Evolutionary conservation across 2,797 vertebrate genomes (phyloP), one percentile per base, ranked within the genome.

Genomic region (Smutsia gigantea): DNA sequence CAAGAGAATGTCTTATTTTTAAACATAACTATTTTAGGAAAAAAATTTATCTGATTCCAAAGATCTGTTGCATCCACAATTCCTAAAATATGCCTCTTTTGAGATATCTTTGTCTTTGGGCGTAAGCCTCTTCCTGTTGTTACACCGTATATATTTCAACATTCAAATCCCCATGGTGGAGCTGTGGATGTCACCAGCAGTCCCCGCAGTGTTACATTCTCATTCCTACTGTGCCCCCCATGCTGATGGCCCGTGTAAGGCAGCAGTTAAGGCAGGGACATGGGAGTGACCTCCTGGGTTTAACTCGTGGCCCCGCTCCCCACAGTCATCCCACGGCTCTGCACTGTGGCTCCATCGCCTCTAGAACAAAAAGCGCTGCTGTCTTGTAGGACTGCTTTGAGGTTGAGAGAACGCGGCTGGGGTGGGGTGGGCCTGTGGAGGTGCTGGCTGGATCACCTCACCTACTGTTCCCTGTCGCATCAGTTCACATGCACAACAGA

Each of bases 81-180:
- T 97, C 95, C 97, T 96, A 96, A 97, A 94, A 93, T 66, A 66
- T 3, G 19, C 82, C 96, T 98, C 83, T 97, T 97, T 97, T 94
- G 55, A 82, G 37, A 55, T 74, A 21, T 34, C 51, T 61, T 79
- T 90, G 82, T 69, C 64, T 92, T 87, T 87, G 85, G 14, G 21
- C 82, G 31, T 91, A 92, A 83, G 88, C 96, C 89, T 93, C 97
- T 97, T 96, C 93, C 97, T 98, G 94, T 97, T 97, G 97, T 94
- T 97, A 74, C 59, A 84, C 95, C 37, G 49, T 94, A 63, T 97
- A 91, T 97, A 83, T 81, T 74, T 61, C 42, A 63, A 71, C 71
- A 64, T 53, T 74, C 42, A 37, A 9, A 53, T 42, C n/a, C 49
- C 27, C 2, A 34, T n/a, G 49, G 19, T 37, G 51, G 77, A 37